Base-by-base conservation (phyloP, 2,797 vertebrate genomes). In the Enteromius fasciolatus region DNA sequence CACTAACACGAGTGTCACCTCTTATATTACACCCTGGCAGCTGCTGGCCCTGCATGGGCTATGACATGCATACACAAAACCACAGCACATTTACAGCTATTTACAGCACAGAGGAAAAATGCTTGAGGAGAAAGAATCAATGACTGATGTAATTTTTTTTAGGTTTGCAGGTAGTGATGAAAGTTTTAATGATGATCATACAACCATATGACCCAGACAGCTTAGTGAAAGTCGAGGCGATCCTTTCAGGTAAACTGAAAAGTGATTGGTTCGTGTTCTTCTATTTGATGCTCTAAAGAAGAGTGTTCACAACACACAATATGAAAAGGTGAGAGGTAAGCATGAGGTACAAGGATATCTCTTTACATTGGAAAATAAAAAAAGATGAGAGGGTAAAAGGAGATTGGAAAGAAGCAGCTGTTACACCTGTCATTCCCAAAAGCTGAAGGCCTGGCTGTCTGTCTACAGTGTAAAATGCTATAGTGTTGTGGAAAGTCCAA, bases 21-120 rank as follows among this genome's bases (percentile, higher is more conserved):
- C 67, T 82, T 75, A 82, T 44, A 80, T 85, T 68, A 76, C 76
- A 82, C 61, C 63, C 46, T 48, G 70, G 82, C 86, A 86, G 86
- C 86, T 80, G 82, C 78, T 81, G 36, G 17, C 74, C 72, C 64
- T 83, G 68, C 23, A 20, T 79, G 52, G 44, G 28, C 33, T 28
- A 68, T 48, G 67, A 68, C 36, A 46, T 76, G 4, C 57, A 68
- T 28, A 74, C 44, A 46, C 63, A 75, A 18, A 31, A 48, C 23
- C 50, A 23, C 36, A 23, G 39, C 18, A 67, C 36, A 68, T 59
- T 44, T 57, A 17, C 39, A 57, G 73, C 81, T 82, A 76, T 76
- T 54, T 69, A 67, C 70, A 68, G 63, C 72, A 69, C 5, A 44
- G 25, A 36, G 39, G 15, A 66, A 74, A 36, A 36, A 39, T 33